A percentile compares a stretch with the other conserved stretches of the same genome.
Evolutionary conservation across 2,113 vertebrate genomes (phyloP).

Genomic region (rabbit (Oryctolagus cuniculus)): DNA sequence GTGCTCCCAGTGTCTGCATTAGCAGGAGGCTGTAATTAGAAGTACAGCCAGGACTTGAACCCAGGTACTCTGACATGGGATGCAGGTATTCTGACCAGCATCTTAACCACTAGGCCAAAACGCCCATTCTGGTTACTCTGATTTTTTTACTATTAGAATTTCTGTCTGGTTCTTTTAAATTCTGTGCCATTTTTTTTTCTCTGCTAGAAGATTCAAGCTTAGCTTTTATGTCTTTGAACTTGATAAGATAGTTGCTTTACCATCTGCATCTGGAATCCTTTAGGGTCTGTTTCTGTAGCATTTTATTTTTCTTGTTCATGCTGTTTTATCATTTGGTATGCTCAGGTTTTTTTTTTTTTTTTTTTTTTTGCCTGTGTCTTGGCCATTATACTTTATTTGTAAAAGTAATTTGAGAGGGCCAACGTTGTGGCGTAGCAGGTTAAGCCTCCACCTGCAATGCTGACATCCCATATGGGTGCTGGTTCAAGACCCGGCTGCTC

Average conservation of each 20-base stretch:
- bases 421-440: too few relatives aligned
- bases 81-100: too few relatives aligned
- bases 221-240: slow-evolving; percentile 39
- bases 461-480: too few relatives aligned
- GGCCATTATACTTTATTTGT: background rate
- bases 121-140: background rate
- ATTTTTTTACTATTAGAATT: slow-evolving; percentile 58
- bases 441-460: too few relatives aligned
- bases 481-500: too few relatives aligned
- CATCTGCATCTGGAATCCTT: slow-evolving; percentile 10
- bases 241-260: background rate
- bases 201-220: slow-evolving; percentile 45
- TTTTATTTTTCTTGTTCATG: slow-evolving; percentile 23
- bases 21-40: too few relatives aligned
- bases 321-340: slow-evolving; percentile 23
- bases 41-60: too few relatives aligned
- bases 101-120: too few relatives aligned
- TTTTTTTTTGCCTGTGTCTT: slow-evolving; percentile 22
- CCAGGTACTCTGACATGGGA: too few relatives aligned
- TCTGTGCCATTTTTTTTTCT: background rate
- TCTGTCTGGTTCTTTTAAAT: slow-evolving; percentile 28
- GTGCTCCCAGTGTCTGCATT: background rate
- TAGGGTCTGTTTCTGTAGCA: background rate
- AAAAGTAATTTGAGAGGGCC: slow-evolving; percentile 15
- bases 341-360: background rate